A percentile compares a stretch with the other conserved stretches of the same genome.
These are phyloP conservation scores for Casuarius casuarius DNA, from an alignment of 2,113 vertebrate genomes.

Conservation along the genomic window DNA sequence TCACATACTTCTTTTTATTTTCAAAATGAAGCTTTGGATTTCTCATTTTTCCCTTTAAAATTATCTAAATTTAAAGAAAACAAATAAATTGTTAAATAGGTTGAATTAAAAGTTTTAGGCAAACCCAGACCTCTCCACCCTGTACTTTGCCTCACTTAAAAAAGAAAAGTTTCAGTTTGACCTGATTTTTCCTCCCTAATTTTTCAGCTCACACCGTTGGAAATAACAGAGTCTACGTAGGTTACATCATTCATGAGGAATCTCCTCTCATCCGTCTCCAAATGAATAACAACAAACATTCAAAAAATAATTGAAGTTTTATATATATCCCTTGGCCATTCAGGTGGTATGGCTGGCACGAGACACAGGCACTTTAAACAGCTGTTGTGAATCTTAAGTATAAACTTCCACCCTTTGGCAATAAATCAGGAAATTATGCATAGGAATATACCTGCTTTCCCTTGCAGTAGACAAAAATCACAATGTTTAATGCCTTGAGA, in stretches of 20 bases:
- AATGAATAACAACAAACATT: conserved; percentile 70
- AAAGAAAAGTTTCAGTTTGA: conserved; percentile 50
- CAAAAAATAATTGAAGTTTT: conserved; percentile 73
- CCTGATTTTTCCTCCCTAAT: conserved; percentile 68
- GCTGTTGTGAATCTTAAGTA: conserved; percentile 68
- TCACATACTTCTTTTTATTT: background rate
- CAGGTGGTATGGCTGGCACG: conserved; percentile 70
- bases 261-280: conserved; percentile 71
- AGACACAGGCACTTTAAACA: conserved; percentile 56
- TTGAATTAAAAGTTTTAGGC: background rate
- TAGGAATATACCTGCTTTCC: conserved; percentile 59
- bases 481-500: fast-evolving
- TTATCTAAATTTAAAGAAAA: background rate
- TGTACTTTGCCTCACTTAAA: conserved; percentile 31
- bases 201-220: conserved; percentile 68
- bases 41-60: background rate
- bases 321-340: conserved; percentile 73
- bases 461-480: background rate
- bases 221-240: conserved; percentile 60
- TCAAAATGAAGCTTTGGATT: background rate
- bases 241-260: conserved; percentile 66
- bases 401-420: conserved; percentile 66
- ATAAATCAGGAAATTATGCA: conserved; percentile 44
- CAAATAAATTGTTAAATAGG: background rate
- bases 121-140: conserved; percentile 3